Conservation (phyloP, 2,888 invertebrate genomes). For the Ophion slaviceki region DNA sequence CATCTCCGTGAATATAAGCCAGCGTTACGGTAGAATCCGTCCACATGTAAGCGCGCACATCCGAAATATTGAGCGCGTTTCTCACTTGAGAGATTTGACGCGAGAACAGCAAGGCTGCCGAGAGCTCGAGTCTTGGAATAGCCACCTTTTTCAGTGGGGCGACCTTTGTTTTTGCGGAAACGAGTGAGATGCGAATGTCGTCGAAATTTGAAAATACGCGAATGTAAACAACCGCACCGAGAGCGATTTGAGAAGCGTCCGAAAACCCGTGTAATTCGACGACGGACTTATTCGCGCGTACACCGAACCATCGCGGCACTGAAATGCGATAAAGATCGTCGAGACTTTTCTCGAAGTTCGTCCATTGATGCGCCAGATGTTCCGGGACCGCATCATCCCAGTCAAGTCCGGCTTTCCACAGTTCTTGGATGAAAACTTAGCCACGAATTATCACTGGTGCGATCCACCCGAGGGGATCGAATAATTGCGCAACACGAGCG, state of each 20-base stretch:
- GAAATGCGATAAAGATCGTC: neutral
- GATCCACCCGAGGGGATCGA: slow-evolving; percentile 62
- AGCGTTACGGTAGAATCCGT: too few species aligned
- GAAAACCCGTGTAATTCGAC: slow-evolving; percentile 52
- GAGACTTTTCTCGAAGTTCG: neutral
- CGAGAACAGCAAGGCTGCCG: too few species aligned
- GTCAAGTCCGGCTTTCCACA: neutral
- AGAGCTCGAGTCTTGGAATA: too few species aligned
- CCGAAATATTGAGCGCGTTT: too few species aligned
- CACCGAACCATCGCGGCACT: slow-evolving; percentile 11
- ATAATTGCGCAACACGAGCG: slow-evolving; percentile 44
- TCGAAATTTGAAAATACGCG: slow-evolving; percentile 9
- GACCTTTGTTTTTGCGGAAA: too few species aligned
- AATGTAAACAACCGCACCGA: slow-evolving; percentile 7
- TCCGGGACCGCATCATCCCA: too few species aligned
- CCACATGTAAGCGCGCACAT: too few species aligned
- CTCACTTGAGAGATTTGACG: too few species aligned
- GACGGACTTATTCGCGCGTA: neutral
- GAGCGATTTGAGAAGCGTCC: slow-evolving; percentile 39
- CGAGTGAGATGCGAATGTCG: neutral
- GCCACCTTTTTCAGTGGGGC: too few species aligned
- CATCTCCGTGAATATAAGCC: too few species aligned
- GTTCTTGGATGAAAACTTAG: slow-evolving; percentile 55
- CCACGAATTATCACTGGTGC: slow-evolving; percentile 51
- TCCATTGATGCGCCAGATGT: too few species aligned